phyloP scores from a whole-genome alignment of 2,113 vertebrate genomes.

The Siphamia tubifer region DNA sequence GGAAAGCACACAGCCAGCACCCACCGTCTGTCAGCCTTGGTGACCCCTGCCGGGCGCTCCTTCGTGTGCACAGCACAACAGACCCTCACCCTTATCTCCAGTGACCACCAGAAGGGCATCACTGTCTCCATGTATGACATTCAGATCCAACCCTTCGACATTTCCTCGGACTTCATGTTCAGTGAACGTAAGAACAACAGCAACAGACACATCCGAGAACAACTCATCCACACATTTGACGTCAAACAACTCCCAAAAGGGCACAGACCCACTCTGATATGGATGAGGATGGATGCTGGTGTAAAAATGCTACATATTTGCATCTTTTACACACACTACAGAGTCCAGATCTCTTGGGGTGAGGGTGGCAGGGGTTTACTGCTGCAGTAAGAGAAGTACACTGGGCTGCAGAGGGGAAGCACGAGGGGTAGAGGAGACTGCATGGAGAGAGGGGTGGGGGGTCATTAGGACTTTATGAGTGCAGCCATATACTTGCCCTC shows the following conservation, averaged over 20 bases:
- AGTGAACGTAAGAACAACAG: slow-evolving; percentile 88
- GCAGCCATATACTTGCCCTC: slow-evolving; percentile 42
- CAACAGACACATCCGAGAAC: too few species aligned
- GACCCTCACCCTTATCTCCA: slow-evolving; percentile 90
- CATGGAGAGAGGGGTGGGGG: neutral
- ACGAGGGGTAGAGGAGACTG: too few species aligned
- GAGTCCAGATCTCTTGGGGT: neutral
- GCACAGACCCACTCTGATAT: neutral
- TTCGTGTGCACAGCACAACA: slow-evolving; percentile 90
- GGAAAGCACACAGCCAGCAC: slow-evolving; percentile 92
- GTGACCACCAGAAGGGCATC: slow-evolving; percentile 91
- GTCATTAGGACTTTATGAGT: slow-evolving; percentile 63
- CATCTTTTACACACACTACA: neutral
- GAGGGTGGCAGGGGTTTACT: slow-evolving; percentile 30
- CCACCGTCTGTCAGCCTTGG: slow-evolving; percentile 87
- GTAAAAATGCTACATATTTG: neutral
- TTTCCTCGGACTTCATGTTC: slow-evolving; percentile 93
- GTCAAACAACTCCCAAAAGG: neutral
- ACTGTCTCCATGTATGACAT: slow-evolving; percentile 88
- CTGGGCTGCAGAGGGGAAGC: slow-evolving; percentile 33
- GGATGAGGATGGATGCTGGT: slow-evolving; percentile 3
- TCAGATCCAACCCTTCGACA: slow-evolving; percentile 96
- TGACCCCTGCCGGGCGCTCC: slow-evolving; percentile 90
- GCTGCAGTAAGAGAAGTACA: slow-evolving; percentile 45
- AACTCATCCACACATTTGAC: neutral